Evolutionary conservation across 2,797 vertebrate genomes (phyloP).

Genomic region (Furcifer pardalis): DNA sequence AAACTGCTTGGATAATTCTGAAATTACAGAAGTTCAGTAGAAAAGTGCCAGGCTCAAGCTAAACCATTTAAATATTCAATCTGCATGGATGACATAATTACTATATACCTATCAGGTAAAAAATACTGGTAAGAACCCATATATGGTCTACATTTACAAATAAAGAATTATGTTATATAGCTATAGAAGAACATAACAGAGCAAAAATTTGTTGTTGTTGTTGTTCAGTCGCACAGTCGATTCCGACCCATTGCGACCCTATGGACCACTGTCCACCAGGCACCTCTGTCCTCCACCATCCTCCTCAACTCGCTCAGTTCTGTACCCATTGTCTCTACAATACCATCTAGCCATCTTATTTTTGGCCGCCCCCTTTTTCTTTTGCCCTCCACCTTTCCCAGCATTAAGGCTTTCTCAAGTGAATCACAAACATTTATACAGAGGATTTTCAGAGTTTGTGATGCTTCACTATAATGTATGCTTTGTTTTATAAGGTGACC

Average conservation of each 20-base stretch:
- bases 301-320: too few species aligned
- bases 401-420: too few species aligned
- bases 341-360: too few species aligned
- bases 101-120: background rate
- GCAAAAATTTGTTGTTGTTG: too few species aligned
- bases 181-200: background rate
- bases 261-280: too few species aligned
- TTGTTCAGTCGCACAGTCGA: too few species aligned
- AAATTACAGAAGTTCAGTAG: background rate
- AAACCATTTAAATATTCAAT: background rate
- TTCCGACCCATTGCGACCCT: too few species aligned
- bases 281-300: too few species aligned
- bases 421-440: background rate
- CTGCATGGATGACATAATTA: background rate
- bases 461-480: background rate
- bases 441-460: background rate
- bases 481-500: background rate
- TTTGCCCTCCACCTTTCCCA: too few species aligned
- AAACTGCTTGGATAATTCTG: background rate
- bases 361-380: too few species aligned
- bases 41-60: background rate
- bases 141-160: background rate
- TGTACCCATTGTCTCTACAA: too few species aligned
- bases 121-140: background rate
- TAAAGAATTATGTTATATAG: background rate